phyloP scores from a whole-genome alignment of 2,113 vertebrate species.

The Pundamilia nyererei region DNA sequence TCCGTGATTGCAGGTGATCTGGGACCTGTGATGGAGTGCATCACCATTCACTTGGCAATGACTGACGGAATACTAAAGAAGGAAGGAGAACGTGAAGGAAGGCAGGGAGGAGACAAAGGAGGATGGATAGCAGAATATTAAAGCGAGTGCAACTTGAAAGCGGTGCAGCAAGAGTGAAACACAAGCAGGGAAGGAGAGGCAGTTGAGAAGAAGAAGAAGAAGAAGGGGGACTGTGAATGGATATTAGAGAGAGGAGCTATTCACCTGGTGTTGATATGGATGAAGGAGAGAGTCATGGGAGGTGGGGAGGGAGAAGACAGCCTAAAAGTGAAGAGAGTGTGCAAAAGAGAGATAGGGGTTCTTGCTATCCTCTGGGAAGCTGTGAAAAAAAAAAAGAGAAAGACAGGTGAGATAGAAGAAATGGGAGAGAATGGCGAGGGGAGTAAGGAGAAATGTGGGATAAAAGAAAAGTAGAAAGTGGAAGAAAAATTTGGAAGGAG shows the following conservation, averaged over 20 bases:
- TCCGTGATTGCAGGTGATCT: background rate
- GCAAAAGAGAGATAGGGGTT: slow-evolving; percentile 54
- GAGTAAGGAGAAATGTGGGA: slow-evolving; percentile 6
- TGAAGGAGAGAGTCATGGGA: background rate
- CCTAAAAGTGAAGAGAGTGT: slow-evolving; percentile 41
- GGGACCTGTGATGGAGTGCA: slow-evolving; percentile 6
- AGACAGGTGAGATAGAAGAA: slow-evolving; percentile 51
- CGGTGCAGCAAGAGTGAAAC: background rate
- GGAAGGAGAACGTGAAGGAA: background rate
- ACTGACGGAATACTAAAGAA: slow-evolving; percentile 19
- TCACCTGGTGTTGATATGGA: slow-evolving; percentile 43
- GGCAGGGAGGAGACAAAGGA: background rate
- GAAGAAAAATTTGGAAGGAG: background rate
- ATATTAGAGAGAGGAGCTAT: slow-evolving; percentile 24
- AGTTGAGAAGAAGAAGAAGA: background rate
- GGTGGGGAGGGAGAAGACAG: background rate
- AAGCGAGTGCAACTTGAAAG: slow-evolving; percentile 21
- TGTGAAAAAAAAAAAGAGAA: background rate
- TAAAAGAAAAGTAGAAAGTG: slow-evolving; percentile 9
- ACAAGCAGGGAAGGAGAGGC: background rate
- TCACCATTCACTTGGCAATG: background rate
- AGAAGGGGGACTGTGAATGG: slow-evolving; percentile 16
- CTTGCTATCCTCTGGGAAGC: slow-evolving; percentile 40
- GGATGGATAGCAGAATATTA: slow-evolving; percentile 29
- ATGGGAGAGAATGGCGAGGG: slow-evolving; percentile 1